phyloP scores from a whole-genome alignment of 2,113 vertebrate species.

The Montifringilla adamsi region DNA sequence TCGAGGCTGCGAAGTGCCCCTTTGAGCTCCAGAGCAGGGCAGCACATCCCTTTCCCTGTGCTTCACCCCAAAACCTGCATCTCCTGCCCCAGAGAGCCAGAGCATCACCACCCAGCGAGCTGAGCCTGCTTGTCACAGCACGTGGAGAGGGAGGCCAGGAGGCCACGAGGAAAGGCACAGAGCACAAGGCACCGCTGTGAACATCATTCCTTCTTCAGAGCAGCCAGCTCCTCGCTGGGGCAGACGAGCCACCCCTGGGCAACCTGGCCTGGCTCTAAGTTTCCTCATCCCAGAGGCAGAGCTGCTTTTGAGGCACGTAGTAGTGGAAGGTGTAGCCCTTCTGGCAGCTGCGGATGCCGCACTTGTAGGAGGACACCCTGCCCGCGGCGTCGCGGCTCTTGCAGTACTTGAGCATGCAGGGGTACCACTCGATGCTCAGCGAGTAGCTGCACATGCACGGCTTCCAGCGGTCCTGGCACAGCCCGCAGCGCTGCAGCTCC shows the following conservation, averaged over 20 bases:
- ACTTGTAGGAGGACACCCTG: conserved; percentile 88
- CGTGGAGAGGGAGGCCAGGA: background rate
- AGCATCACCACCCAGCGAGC: background rate
- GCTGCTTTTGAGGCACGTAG: conserved; percentile 87
- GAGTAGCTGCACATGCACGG: conserved; percentile 87
- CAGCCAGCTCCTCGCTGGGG: background rate
- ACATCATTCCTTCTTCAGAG: background rate
- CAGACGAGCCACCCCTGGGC: background rate
- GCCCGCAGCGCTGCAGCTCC: conserved; percentile 77
- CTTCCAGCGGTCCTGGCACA: conserved; percentile 80
- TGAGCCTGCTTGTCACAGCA: background rate
- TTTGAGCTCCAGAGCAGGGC: background rate
- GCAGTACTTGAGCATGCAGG: conserved; percentile 95
- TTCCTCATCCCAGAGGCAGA: conserved; percentile 95
- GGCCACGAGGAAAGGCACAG: background rate
- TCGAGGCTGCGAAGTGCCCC: background rate
- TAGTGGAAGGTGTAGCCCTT: conserved; percentile 90
- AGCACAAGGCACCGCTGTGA: background rate
- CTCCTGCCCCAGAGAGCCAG: background rate
- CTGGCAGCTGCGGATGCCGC: conserved; percentile 97
- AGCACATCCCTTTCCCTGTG: background rate
- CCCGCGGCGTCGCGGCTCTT: conserved; percentile 80
- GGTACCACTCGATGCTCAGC: conserved; percentile 93
- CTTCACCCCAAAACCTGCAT: background rate
- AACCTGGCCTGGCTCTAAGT: conserved; percentile 59